These are phyloP conservation scores for Drosophila meridionalis DNA, from an alignment of 2,888 invertebrate species.

Conservation along the genomic window DNA sequence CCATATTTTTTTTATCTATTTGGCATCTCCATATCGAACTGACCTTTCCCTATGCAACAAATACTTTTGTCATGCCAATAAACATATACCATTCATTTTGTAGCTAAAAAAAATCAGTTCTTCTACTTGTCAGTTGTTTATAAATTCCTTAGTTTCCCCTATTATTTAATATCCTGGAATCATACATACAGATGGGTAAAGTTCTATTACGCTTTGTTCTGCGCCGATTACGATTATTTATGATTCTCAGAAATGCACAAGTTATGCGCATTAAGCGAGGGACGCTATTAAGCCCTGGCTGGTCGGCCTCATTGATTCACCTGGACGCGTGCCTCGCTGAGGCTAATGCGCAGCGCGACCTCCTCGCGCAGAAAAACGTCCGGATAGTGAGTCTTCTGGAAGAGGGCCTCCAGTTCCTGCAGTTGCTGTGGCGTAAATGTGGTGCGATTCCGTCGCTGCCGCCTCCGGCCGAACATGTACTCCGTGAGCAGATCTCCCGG, in stretches of 20 bases:
- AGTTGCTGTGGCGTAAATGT: slow-evolving; percentile 97
- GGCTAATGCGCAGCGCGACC: slow-evolving; percentile 94
- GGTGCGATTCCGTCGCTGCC: slow-evolving; percentile 95
- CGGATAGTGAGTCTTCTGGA: slow-evolving; percentile 97
- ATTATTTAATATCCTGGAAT: neutral
- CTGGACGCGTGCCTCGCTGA: slow-evolving; percentile 97
- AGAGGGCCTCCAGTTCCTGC: slow-evolving; percentile 95
- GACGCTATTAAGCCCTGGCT: neutral
- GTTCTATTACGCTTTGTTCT: slow-evolving; percentile 3
- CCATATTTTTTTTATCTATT: neutral
- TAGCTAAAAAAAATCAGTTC: neutral
- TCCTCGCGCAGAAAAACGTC: slow-evolving; percentile 94
- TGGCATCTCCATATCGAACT: neutral
- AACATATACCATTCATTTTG: neutral
- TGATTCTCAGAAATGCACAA: slow-evolving; percentile 1
- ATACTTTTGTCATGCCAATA: neutral
- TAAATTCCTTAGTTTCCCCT: neutral
- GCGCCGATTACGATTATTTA: neutral
- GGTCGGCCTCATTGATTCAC: slow-evolving; percentile 66
- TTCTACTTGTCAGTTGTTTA: neutral
- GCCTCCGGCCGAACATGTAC: slow-evolving; percentile 95
- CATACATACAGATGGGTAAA: neutral
- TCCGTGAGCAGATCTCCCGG: slow-evolving; percentile 95
- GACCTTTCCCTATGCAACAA: neutral
- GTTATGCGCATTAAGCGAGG: neutral